Percentiles rank a stretch among this genome's conserved stretches.
Evolutionary conservation across 2,797 vertebrate genomes (phyloP).

Genomic region (Epinephelus malabaricus): DNA sequence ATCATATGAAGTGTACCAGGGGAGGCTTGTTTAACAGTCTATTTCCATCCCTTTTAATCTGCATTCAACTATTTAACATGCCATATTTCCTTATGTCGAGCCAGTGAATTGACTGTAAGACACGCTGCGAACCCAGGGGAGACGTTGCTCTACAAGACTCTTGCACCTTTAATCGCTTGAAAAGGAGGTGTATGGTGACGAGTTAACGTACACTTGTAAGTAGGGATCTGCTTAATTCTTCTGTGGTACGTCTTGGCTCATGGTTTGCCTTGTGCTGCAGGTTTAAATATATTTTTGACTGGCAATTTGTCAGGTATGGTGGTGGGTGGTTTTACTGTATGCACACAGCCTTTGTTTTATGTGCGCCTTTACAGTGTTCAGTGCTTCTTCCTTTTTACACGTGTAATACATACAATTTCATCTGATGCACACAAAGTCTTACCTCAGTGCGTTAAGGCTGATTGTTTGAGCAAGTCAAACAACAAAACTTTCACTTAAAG

Average conservation of each 20-base stretch:
- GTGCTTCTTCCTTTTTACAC: not conserved
- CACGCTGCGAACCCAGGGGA: constrained; percentile 42
- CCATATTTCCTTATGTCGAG: constrained; percentile 51
- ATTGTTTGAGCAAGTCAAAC: not conserved
- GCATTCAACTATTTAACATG: constrained; percentile 69
- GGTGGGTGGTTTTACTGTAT: not conserved
- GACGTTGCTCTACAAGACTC: constrained; percentile 28
- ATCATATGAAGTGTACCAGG: constrained; percentile 68
- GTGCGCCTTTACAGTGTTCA: not conserved
- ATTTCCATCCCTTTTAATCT: constrained; percentile 76
- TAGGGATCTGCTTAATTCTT: not conserved
- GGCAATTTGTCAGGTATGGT: constrained; percentile 6
- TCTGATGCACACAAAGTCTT: not conserved
- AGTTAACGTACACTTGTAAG: constrained; percentile 1
- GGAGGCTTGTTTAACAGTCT: constrained; percentile 77
- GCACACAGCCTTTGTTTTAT: not conserved
- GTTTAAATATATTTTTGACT: not conserved
- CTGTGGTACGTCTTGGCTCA: not conserved
- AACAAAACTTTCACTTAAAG: not conserved
- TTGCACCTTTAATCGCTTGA: constrained; percentile 34
- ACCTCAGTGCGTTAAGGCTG: not conserved
- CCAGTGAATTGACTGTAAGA: constrained; percentile 49
- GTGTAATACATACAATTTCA: not conserved
- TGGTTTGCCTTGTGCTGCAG: constrained; percentile 4
- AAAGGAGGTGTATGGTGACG: constrained; percentile 8